phyloP scores from a whole-genome alignment of 92 coral and sea anemone species.

The Heteractis magnifica region DNA sequence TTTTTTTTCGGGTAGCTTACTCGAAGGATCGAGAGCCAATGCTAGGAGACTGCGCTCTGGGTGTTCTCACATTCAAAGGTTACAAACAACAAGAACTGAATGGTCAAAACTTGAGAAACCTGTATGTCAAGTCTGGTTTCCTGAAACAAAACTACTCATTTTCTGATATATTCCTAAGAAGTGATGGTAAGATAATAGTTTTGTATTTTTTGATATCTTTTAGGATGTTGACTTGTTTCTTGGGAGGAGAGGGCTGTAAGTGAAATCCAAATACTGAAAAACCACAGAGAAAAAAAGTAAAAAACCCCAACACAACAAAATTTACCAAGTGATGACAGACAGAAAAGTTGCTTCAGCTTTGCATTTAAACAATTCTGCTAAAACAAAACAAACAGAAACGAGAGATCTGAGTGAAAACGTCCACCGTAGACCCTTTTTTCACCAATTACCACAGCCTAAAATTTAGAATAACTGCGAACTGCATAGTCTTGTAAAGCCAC shows the following conservation, averaged over 20 bases:
- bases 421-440: no score
- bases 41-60: constrained; percentile 85
- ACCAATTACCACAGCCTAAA: no score
- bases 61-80: constrained; percentile 79
- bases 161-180: constrained; percentile 64
- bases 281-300: no score
- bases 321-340: no score
- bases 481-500: no score
- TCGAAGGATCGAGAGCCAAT: constrained; percentile 67
- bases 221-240: not conserved
- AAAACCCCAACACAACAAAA: no score
- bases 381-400: no score
- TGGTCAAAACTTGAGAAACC: constrained; percentile 64
- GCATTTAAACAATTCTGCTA: no score
- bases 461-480: no score
- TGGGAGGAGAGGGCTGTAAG: not conserved
- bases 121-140: constrained; percentile 78
- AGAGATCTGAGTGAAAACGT: no score
- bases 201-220: not conserved
- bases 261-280: no score
- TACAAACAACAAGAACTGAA: constrained; percentile 64
- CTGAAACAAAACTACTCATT: constrained; percentile 66
- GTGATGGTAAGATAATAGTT: constrained; percentile 67
- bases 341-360: no score
- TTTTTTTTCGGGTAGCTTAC: constrained; percentile 47